These are phyloP conservation scores for Paralichthys olivaceus DNA, from an alignment of 2,113 vertebrate species.

Conservation along the genomic window DNA sequence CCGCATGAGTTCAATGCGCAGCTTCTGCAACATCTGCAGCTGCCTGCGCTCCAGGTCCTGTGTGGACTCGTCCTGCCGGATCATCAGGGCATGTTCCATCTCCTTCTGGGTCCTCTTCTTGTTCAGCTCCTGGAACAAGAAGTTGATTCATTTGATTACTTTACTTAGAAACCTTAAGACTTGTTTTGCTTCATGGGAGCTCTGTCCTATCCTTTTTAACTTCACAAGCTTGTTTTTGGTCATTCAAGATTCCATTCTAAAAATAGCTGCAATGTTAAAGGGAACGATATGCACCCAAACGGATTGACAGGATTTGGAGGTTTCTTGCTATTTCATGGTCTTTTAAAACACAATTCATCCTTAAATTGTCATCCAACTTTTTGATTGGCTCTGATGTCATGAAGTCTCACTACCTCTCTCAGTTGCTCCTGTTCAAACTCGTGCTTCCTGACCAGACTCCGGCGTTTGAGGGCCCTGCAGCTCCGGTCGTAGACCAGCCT, in stretches of 20 bases:
- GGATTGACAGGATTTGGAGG: too few relatives aligned
- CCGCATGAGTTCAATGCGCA: slow-evolving; percentile 95
- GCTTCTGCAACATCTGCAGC: slow-evolving; percentile 95
- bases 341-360: too few relatives aligned
- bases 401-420: slow-evolving; percentile 88
- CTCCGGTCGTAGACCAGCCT: slow-evolving; percentile 97
- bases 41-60: slow-evolving; percentile 96
- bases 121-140: slow-evolving; percentile 89
- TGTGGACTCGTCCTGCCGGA: slow-evolving; percentile 97
- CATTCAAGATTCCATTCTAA: too few relatives aligned
- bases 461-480: slow-evolving; percentile 95
- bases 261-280: too few relatives aligned
- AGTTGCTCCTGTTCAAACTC: slow-evolving; percentile 98
- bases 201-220: not conserved
- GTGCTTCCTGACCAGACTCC: slow-evolving; percentile 91
- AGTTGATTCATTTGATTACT: not conserved
- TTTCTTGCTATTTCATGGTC: too few relatives aligned
- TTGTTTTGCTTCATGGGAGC: not conserved
- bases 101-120: slow-evolving; percentile 98
- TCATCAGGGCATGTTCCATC: slow-evolving; percentile 98
- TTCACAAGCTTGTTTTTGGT: not conserved
- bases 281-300: too few relatives aligned
- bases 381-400: not conserved
- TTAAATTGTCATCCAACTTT: too few relatives aligned
- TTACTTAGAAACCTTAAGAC: too few relatives aligned